Evolutionary conservation across 2,888 invertebrate species (phyloP), one percentile per base, ranked within the genome.

Genomic region (Napeogenes inachia): DNA sequence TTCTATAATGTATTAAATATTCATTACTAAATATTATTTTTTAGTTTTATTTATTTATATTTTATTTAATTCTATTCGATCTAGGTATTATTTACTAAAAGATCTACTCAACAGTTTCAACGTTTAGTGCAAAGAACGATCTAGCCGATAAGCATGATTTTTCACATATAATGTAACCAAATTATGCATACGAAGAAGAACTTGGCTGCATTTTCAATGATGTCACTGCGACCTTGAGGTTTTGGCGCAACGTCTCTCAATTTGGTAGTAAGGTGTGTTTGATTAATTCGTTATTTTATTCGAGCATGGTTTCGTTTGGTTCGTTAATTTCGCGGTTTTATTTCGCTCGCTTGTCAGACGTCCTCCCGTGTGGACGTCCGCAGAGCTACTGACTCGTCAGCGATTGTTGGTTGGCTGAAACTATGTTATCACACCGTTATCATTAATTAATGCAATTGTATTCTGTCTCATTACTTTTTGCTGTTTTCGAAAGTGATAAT

Each of bases 281-380:
- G 50, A 30, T 50, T 60, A 45, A 57, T 60, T 60, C 54, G 60
- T 66, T 61, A 42, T 68, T 69, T 65, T 61, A 71, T 69, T 73
- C 71, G 68, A 68, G 64, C 56, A 46, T 67, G 59, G 60, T 76
- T 80, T 82, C 79, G 81, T 76, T 76, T 64, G 74, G 76, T 81
- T 86, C 82, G 85, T 83, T 79, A 72, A 66, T 68, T 75, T 74
- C 75, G 82, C 77, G 82, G 63, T 61, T 64, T 68, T 62, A 70
- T 45, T 65, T 67, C 62, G 63, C 77, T 74, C 71, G 68, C 66
- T 65, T 64, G 57, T 54, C 78, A 75, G 79, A 85, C 88, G 84
- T 86, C 84, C 82, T 73, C 62, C 67, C 75, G 67, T 55, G 59
- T 62, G 80, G 87, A 84, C 86, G 87, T 76, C 83, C 76, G 83